Evolutionary conservation across 2,888 invertebrate genomes (phyloP).

Genomic region (Caenorhabditis afra): DNA sequence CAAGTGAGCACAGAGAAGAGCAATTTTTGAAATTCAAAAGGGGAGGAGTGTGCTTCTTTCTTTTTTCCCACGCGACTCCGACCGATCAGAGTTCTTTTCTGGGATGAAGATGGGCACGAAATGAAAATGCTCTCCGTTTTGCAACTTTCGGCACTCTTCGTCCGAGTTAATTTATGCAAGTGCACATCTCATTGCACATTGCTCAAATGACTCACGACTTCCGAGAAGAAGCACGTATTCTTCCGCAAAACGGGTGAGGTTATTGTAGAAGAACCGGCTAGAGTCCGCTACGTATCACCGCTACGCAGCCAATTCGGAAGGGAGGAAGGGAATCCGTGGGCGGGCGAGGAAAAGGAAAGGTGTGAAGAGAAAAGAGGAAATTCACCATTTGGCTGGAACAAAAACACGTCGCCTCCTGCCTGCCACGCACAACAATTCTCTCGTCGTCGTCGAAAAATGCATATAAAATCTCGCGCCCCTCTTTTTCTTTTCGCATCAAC

Average conservation of each 20-base stretch:
- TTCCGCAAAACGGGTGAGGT: background rate
- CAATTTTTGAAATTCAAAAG: constrained; percentile 4
- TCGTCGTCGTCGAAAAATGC: background rate
- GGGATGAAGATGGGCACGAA: background rate
- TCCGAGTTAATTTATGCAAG: background rate
- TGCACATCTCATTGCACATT: background rate
- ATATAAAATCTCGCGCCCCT: background rate
- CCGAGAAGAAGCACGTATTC: background rate
- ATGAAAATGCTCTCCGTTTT: background rate
- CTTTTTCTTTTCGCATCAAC: background rate
- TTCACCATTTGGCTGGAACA: background rate
- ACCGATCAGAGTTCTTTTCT: background rate
- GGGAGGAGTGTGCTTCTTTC: background rate
- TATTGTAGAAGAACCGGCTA: too few relatives aligned
- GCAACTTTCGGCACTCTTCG: too few relatives aligned
- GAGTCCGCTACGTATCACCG: too few relatives aligned
- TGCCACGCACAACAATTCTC: background rate
- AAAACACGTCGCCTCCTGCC: background rate
- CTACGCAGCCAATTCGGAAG: too few relatives aligned
- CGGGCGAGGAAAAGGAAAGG: background rate
- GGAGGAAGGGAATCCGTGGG: too few relatives aligned
- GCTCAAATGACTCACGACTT: background rate
- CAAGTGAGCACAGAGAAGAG: background rate
- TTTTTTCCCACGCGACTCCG: background rate
- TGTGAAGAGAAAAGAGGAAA: background rate